Evolutionary conservation across 1,140 invertebrate species (phyloP).

Genomic region (Leguminivora glycinivorella): DNA sequence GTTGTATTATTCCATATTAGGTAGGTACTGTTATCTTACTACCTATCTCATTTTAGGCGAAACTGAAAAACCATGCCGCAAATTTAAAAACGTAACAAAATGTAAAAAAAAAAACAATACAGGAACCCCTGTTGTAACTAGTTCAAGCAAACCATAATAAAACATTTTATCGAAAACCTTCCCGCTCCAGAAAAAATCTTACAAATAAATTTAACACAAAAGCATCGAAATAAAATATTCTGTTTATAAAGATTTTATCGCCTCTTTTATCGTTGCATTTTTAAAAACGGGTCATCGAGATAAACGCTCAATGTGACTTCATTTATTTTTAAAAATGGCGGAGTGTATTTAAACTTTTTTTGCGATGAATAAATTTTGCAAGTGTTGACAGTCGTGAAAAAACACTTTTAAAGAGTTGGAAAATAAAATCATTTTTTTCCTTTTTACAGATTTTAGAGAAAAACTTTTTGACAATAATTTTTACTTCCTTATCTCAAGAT

Average conservation of each 20-base stretch:
- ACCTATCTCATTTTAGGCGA: too few species aligned
- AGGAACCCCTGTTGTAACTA: background rate
- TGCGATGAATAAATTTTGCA: background rate
- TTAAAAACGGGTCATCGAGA: constrained; percentile 8
- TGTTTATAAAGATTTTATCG: background rate
- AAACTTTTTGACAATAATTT: too few species aligned
- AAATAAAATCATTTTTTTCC: too few species aligned
- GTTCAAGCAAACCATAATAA: background rate
- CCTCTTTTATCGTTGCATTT: background rate
- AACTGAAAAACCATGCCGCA: too few species aligned
- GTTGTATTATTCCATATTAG: too few species aligned
- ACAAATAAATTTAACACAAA: background rate
- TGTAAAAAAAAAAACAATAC: background rate
- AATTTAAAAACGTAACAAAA: background rate
- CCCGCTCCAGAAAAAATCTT: background rate
- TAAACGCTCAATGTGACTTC: background rate
- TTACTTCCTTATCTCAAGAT: too few species aligned
- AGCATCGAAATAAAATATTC: constrained; percentile 1
- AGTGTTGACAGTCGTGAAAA: background rate
- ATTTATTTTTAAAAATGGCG: background rate
- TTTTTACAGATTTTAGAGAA: too few species aligned
- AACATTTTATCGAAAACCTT: background rate
- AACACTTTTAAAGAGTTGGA: background rate
- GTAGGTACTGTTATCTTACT: too few species aligned
- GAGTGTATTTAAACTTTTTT: background rate